Conservation (phyloP, 2,888 invertebrate species). For the Tetanocera ferruginea region DNA sequence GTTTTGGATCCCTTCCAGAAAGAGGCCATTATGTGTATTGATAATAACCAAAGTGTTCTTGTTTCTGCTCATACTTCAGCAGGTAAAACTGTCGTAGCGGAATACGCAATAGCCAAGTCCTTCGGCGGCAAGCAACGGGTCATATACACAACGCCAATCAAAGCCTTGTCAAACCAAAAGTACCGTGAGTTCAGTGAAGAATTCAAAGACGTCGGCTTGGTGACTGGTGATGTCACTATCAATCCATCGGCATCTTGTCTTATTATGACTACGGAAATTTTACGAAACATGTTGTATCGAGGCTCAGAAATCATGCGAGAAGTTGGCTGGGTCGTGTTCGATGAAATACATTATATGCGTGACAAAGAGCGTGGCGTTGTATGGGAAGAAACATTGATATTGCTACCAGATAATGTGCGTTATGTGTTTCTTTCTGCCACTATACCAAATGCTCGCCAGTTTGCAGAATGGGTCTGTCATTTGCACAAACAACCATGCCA, state of each 20-base stretch:
- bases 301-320: slow-evolving; percentile 99
- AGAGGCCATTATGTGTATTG: slow-evolving; percentile 95
- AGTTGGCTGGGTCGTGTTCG: slow-evolving; percentile 99
- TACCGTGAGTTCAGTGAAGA: slow-evolving; percentile 98
- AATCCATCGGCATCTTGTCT: slow-evolving; percentile 98
- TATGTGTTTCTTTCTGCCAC: slow-evolving; percentile 99
- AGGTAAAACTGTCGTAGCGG: slow-evolving; percentile 99
- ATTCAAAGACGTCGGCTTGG: slow-evolving; percentile 96
- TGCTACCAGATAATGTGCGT: slow-evolving; percentile 96
- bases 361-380: slow-evolving; percentile 99
- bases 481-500: slow-evolving; percentile 97
- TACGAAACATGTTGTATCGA: slow-evolving; percentile 97
- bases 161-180: slow-evolving; percentile 99
- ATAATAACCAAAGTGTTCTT: slow-evolving; percentile 97
- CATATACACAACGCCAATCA: slow-evolving; percentile 99
- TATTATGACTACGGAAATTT: slow-evolving; percentile 99
- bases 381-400: slow-evolving; percentile 96
- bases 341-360: slow-evolving; percentile 99
- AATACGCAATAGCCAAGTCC: slow-evolving; percentile 96
- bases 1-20: slow-evolving; percentile 98
- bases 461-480: slow-evolving; percentile 94
- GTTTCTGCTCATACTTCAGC: slow-evolving; percentile 99
- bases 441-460: slow-evolving; percentile 98
- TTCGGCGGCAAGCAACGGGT: slow-evolving; percentile 95
- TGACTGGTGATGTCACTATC: slow-evolving; percentile 99